Evolutionary conservation across 2,797 vertebrate species (phyloP).

Genomic region (Decapterus maruadsi): DNA sequence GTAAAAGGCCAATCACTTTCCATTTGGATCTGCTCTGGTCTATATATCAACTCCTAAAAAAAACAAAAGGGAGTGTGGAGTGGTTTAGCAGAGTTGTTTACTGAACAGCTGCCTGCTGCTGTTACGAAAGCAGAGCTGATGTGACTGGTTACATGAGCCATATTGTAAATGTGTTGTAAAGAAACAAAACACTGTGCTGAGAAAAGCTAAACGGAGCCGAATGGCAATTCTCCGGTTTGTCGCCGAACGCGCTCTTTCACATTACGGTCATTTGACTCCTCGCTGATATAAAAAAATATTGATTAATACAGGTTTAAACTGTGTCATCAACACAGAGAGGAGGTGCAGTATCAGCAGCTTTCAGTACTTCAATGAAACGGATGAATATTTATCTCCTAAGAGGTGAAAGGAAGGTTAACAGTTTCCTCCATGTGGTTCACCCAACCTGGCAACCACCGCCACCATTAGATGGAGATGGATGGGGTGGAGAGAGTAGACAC

Average conservation of each 20-base stretch:
- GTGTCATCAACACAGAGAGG: background rate
- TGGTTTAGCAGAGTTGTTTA: background rate
- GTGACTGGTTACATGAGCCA: background rate
- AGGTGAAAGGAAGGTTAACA: conserved; percentile 12
- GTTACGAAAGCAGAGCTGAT: background rate
- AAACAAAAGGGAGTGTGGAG: background rate
- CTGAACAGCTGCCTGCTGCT: background rate
- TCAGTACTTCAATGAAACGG: background rate
- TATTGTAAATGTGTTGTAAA: background rate
- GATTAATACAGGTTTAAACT: background rate
- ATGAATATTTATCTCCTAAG: conserved; percentile 36
- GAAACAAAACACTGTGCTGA: background rate
- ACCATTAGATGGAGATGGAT: conserved; percentile 24
- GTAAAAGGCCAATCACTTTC: background rate
- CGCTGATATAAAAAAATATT: background rate
- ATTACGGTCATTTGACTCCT: background rate
- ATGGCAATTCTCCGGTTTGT: conserved; percentile 11
- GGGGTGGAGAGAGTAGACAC: conserved; percentile 22
- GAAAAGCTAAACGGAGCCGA: background rate
- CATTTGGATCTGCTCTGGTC: background rate
- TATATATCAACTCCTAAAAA: background rate
- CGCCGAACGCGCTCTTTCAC: background rate
- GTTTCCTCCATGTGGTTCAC: conserved; percentile 21
- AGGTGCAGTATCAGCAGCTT: conserved; percentile 16
- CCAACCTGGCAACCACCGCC: conserved; percentile 1